Conservation (phyloP, 2,888 invertebrate species). For the Drepana falcataria region DNA sequence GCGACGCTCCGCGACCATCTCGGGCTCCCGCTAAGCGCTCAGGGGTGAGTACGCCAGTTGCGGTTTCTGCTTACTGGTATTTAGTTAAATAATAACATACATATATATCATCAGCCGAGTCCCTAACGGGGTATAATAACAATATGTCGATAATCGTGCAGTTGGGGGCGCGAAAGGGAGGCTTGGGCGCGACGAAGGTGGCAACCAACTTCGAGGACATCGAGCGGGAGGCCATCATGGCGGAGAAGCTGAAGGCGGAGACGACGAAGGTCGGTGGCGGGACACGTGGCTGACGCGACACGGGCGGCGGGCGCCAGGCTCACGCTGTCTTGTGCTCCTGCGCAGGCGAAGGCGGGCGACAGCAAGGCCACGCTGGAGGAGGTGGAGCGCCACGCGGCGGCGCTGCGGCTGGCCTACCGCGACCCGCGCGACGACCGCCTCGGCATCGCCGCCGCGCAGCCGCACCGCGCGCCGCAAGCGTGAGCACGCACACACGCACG, state of each 20-base stretch:
- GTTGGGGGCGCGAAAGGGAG: constrained; percentile 92
- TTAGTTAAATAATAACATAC: too few relatives aligned
- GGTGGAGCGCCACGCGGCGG: constrained; percentile 84
- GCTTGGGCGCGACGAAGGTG: constrained; percentile 96
- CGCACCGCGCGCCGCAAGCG: constrained; percentile 18
- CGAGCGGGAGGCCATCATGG: constrained; percentile 92
- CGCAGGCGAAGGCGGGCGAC: constrained; percentile 24
- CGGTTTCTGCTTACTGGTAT: too few relatives aligned
- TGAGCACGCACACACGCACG: constrained; percentile 13
- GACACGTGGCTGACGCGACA: too few relatives aligned
- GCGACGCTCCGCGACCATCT: constrained; percentile 22
- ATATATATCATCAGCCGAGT: too few relatives aligned
- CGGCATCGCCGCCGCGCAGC: constrained; percentile 88
- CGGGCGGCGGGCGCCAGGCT: too few relatives aligned
- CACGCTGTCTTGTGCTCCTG: neutral
- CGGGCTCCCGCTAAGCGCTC: constrained; percentile 29
- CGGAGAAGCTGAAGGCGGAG: constrained; percentile 84
- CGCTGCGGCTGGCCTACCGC: constrained; percentile 87
- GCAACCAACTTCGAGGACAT: constrained; percentile 96
- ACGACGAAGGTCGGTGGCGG: constrained; percentile 21
- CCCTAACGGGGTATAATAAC: neutral
- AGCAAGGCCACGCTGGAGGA: constrained; percentile 54
- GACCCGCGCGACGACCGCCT: constrained; percentile 86
- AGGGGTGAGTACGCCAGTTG: constrained; percentile 26
- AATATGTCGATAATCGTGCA: constrained; percentile 37